Percentiles rank a stretch among this genome's conserved stretches.
phyloP scores from a whole-genome alignment of 2,113 vertebrate species.

The Podarcis cretensis region DNA sequence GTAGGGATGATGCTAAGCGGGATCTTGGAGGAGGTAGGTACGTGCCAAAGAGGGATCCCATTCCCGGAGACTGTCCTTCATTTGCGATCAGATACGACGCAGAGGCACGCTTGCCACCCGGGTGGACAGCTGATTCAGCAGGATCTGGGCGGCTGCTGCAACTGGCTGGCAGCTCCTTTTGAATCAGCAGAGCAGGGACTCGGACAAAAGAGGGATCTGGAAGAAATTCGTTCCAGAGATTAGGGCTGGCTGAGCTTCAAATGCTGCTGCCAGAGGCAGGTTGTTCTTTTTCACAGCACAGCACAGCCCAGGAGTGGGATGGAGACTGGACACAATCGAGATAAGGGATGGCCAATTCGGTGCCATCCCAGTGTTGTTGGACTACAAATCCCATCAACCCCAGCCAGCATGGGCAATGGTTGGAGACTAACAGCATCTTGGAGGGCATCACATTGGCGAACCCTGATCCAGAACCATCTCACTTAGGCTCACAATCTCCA shows the following conservation, averaged over 20 bases:
- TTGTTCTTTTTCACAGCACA: neutral
- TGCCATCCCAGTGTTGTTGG: no score
- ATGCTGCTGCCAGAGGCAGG: neutral
- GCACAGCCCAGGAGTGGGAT: no score
- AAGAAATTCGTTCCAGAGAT: fast-evolving
- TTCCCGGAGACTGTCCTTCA: neutral
- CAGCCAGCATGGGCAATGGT: no score
- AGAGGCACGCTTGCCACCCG: fast-evolving
- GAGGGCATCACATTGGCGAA: neutral
- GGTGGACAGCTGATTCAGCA: neutral
- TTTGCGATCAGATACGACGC: neutral
- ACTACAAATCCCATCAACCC: no score
- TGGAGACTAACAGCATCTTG: neutral
- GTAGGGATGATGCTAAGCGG: neutral
- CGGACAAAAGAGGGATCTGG: neutral
- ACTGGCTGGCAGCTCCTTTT: neutral
- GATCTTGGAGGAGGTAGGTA: neutral
- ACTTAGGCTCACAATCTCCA: neutral
- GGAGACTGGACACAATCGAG: no score
- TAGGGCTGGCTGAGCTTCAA: fast-evolving
- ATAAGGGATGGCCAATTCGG: no score
- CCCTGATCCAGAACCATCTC: neutral
- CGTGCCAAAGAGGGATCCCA: neutral
- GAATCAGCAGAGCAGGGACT: neutral
- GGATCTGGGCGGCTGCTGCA: neutral